Conservation (phyloP, 2,797 vertebrate genomes). For the Buceros bicornis region DNA sequence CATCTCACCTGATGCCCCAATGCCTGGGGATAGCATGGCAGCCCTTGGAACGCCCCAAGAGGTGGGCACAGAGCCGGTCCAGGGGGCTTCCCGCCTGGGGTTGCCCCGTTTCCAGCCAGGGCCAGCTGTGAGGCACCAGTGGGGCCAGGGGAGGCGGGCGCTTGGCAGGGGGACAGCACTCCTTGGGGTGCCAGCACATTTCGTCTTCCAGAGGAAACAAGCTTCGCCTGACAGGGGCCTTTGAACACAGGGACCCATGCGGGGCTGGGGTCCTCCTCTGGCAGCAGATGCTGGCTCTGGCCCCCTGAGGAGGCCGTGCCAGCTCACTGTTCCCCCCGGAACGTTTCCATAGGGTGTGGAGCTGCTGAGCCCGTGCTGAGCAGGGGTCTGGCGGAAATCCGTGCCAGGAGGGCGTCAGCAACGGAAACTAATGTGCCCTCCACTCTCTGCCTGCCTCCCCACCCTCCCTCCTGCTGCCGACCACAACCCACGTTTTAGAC, state of each 20-base stretch:
- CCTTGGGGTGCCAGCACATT: background rate
- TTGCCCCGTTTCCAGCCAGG: fast-evolving
- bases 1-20: fast-evolving
- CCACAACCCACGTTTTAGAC: slow-evolving; percentile 16
- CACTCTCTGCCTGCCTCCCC: background rate
- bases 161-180: slow-evolving; percentile 45
- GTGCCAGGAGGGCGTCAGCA: background rate
- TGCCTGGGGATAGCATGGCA: fast-evolving
- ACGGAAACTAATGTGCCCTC: background rate
- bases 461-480: background rate
- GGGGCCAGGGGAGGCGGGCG: background rate
- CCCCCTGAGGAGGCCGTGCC: background rate
- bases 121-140: background rate
- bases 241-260: slow-evolving; percentile 8
- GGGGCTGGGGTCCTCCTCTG: background rate
- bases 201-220: slow-evolving; percentile 60
- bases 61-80: fast-evolving
- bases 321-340: background rate
- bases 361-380: background rate
- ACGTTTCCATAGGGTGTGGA: background rate
- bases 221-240: background rate
- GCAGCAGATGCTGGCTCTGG: background rate
- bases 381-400: background rate
- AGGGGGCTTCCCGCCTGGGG: background rate
- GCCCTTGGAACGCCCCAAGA: background rate